phyloP scores from a whole-genome alignment of 2,113 vertebrate genomes.

The Bungarus multicinctus region DNA sequence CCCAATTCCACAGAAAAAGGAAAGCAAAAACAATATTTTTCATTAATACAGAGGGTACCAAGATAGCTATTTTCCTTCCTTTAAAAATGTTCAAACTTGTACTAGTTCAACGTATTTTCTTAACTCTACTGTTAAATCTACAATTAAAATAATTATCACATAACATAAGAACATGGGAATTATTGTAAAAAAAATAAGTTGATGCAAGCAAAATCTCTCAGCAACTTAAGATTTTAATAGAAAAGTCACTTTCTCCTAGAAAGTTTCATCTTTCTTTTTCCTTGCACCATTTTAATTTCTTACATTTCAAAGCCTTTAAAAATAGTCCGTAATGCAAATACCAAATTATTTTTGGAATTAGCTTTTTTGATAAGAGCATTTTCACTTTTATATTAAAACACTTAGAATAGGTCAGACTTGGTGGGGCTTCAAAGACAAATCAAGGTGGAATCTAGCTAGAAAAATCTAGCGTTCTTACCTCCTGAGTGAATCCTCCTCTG shows the following conservation, averaged over 20 bases:
- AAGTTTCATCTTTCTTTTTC: background rate
- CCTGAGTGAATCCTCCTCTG: conserved; percentile 95
- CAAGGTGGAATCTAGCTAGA: conserved; percentile 31
- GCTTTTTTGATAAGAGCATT: background rate
- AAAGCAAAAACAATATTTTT: background rate
- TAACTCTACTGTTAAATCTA: background rate
- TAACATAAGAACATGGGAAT: background rate
- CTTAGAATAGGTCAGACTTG: conserved; percentile 14
- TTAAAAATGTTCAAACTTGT: background rate
- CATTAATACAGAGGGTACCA: background rate
- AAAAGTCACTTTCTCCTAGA: background rate
- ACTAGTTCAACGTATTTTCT: background rate
- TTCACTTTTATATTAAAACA: background rate
- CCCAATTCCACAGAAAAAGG: conserved; percentile 25
- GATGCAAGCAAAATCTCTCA: background rate
- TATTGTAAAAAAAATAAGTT: background rate
- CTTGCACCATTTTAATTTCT: background rate
- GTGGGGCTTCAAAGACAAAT: conserved; percentile 11
- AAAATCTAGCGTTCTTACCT: conserved; percentile 75
- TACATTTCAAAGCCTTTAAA: background rate
- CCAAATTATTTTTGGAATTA: background rate
- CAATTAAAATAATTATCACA: background rate
- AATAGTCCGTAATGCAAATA: background rate
- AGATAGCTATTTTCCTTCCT: conserved; percentile 15
- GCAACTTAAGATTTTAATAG: background rate